These are phyloP conservation scores for Pseudochromis fuscus DNA, from an alignment of 2,797 vertebrate genomes.

Conservation along the genomic window DNA sequence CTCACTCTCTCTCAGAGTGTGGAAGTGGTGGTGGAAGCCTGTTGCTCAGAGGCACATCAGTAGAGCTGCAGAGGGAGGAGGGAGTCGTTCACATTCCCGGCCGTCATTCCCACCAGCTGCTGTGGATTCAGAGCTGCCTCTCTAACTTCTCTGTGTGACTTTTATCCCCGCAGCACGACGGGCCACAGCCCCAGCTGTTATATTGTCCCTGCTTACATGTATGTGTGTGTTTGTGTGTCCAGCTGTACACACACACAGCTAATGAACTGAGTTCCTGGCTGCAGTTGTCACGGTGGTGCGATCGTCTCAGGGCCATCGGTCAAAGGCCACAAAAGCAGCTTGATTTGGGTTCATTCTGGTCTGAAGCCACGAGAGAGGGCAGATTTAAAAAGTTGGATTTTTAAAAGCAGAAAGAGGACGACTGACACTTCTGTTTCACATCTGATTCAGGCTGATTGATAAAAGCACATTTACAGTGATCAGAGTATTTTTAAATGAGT, in stretches of 20 bases:
- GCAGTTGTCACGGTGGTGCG: conserved; percentile 73
- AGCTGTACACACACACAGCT: conserved; percentile 80
- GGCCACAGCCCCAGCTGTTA: conserved; percentile 52
- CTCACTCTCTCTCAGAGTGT: too few relatives aligned
- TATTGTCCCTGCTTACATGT: conserved; percentile 54
- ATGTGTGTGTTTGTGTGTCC: conserved; percentile 70
- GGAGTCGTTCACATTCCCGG: too few relatives aligned
- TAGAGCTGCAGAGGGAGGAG: not conserved
- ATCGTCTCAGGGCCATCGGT: conserved; percentile 46
- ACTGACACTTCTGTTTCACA: not conserved
- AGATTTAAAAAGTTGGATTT: not conserved
- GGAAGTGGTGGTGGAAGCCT: not conserved
- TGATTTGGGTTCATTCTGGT: conserved; percentile 7
- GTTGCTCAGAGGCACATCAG: not conserved
- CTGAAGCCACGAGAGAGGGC: not conserved
- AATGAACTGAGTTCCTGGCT: conserved; percentile 77
- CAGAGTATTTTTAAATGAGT: too few relatives aligned
- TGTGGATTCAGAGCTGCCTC: conserved; percentile 15
- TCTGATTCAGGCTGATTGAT: not conserved
- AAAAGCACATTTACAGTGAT: too few relatives aligned
- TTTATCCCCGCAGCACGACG: conserved; percentile 17
- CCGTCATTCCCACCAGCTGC: conserved; percentile 7
- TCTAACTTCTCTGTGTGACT: conserved; percentile 28
- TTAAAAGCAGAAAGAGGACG: not conserved
- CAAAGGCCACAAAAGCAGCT: conserved; percentile 35